Evolutionary conservation across 2,113 vertebrate genomes (phyloP).

Genomic region (Albula goreensis): DNA sequence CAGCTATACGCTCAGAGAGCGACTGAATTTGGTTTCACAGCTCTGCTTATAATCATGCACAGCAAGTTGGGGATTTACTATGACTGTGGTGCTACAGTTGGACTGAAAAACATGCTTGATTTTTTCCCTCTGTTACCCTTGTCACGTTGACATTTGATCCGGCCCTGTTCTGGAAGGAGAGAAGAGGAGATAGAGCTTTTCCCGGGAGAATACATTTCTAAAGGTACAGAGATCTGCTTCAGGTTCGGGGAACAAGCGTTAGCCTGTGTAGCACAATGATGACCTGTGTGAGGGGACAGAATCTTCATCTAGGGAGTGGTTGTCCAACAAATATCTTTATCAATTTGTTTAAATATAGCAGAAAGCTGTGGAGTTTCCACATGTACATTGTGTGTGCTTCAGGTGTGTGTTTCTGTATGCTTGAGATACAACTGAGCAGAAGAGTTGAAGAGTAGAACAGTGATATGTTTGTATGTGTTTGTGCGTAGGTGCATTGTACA

Average conservation of each 20-base stretch:
- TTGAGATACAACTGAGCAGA: background rate
- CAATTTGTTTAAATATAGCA: background rate
- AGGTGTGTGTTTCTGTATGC: background rate
- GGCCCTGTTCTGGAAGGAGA: background rate
- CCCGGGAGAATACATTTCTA: background rate
- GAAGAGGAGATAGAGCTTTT: constrained; percentile 1
- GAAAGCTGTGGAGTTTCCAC: background rate
- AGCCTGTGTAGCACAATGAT: background rate
- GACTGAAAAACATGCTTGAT: constrained; percentile 8
- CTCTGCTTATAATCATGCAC: background rate
- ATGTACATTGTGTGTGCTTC: background rate
- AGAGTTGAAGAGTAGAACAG: background rate
- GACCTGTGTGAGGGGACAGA: background rate
- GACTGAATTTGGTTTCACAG: background rate
- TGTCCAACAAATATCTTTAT: too few relatives aligned
- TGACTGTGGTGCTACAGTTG: background rate
- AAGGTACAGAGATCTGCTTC: background rate
- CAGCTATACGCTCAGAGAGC: background rate
- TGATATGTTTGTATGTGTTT: background rate
- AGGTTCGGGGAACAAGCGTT: background rate
- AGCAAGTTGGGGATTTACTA: background rate
- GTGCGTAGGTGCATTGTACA: background rate
- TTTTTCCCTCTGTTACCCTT: constrained; percentile 28
- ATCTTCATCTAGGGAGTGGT: background rate
- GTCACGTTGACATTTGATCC: constrained; percentile 28